These are phyloP conservation scores for Coreoperca whiteheadi DNA, from an alignment of 2,113 vertebrate species.

Conservation along the genomic window DNA sequence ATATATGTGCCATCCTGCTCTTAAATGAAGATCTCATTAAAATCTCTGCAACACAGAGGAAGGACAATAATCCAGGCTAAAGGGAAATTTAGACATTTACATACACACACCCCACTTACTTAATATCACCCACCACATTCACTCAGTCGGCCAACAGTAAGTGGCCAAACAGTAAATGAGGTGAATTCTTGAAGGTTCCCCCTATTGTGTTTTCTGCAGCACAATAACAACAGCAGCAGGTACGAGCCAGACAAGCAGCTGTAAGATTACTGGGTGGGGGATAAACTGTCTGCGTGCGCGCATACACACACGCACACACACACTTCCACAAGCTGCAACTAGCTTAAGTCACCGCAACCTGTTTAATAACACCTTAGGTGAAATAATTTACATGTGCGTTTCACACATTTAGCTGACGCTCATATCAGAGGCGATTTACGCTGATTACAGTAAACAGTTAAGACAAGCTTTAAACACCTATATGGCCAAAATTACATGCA, in stretches of 20 bases:
- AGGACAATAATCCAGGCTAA: neutral
- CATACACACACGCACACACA: conserved; percentile 22
- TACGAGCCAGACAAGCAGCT: conserved; percentile 59
- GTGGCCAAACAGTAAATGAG: neutral
- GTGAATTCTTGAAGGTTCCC: conserved; percentile 1
- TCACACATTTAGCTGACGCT: conserved; percentile 66
- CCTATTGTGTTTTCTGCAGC: conserved; percentile 12
- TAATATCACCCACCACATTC: neutral
- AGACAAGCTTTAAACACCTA: conserved; percentile 58
- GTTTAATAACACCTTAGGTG: conserved; percentile 68
- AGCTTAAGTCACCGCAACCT: conserved; percentile 52
- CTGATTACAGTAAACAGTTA: conserved; percentile 72
- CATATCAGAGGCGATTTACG: conserved; percentile 22
- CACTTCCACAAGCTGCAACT: conserved; percentile 54
- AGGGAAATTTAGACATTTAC: neutral
- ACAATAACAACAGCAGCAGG: conserved; percentile 39
- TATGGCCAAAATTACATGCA: conserved; percentile 31
- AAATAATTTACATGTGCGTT: conserved; percentile 66
- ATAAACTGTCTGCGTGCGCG: conserved; percentile 64
- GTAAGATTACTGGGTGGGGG: conserved; percentile 71
- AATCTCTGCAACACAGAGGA: neutral
- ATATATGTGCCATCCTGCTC: no score
- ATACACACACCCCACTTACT: neutral
- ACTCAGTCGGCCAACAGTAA: neutral
- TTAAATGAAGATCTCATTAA: neutral